Evolutionary conservation across 2,797 vertebrate genomes (phyloP).

Genomic region (Otolemur crassicaudatus): DNA sequence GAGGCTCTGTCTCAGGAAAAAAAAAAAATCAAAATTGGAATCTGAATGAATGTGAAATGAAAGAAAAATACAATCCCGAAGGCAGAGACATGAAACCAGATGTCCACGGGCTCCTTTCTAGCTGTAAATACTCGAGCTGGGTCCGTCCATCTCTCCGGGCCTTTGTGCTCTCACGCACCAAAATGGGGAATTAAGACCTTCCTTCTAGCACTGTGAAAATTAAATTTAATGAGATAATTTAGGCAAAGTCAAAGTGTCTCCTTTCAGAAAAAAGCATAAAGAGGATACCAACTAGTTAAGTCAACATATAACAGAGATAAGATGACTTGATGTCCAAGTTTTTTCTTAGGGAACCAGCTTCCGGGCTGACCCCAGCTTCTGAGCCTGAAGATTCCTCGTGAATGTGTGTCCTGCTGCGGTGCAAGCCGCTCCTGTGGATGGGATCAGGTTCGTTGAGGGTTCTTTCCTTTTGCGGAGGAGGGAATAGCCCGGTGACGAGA

Average conservation of each 20-base stretch:
- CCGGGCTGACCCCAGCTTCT: background rate
- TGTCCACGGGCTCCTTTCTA: background rate
- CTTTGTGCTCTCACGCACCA: background rate
- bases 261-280: background rate
- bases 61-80: background rate
- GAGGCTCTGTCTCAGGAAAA: too few species aligned
- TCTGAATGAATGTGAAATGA: background rate
- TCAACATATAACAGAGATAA: background rate
- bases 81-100: background rate
- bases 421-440: background rate
- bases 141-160: background rate
- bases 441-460: background rate
- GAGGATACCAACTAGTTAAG: background rate
- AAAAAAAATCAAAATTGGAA: background rate
- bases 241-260: background rate
- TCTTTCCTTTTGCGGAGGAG: background rate
- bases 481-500: background rate
- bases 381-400: background rate
- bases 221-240: slow-evolving; percentile 19
- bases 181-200: slow-evolving; percentile 7
- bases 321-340: background rate
- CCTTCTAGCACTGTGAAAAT: background rate
- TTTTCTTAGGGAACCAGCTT: background rate
- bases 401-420: too few species aligned
- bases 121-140: background rate